Conservation (phyloP, 2,797 vertebrate genomes). For the Aldrovandia affinis region DNA sequence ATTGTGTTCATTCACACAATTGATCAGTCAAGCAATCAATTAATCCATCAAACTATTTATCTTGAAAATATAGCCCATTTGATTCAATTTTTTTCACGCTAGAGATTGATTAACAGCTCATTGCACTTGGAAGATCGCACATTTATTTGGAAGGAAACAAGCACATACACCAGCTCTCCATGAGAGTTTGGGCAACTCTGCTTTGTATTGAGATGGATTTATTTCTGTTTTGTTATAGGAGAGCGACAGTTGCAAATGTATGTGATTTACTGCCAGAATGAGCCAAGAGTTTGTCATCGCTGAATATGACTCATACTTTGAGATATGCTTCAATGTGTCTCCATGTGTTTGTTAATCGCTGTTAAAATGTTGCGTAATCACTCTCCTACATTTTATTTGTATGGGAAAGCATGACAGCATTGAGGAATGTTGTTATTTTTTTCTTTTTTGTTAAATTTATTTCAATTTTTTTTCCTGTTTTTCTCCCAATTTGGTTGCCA, state of each 20-base stretch:
- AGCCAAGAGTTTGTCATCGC: constrained; percentile 93
- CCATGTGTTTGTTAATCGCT: neutral
- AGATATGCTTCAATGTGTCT: constrained; percentile 73
- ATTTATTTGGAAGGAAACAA: neutral
- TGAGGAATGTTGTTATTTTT: too few species aligned
- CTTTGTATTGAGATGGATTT: neutral
- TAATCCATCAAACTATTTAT: too few species aligned
- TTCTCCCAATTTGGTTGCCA: too few species aligned
- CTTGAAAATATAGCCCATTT: too few species aligned
- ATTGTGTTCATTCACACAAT: too few species aligned
- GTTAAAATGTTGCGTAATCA: too few species aligned
- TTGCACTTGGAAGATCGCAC: neutral
- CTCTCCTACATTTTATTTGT: neutral
- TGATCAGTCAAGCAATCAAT: neutral
- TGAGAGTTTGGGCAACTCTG: neutral
- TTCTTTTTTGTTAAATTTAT: too few species aligned
- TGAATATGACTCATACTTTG: constrained; percentile 92
- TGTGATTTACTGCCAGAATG: constrained; percentile 97
- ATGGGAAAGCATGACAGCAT: neutral
- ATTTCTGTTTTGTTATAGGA: constrained; percentile 74
- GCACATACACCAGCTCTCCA: neutral
- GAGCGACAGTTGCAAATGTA: constrained; percentile 94
- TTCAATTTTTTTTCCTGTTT: too few species aligned
- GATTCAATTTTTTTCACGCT: neutral
- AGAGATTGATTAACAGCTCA: neutral